A percentile compares a stretch with the other conserved stretches of the same genome.
These are phyloP conservation scores for Tachina grossa DNA, from an alignment of 2,888 invertebrate genomes.

Conservation along the genomic window DNA sequence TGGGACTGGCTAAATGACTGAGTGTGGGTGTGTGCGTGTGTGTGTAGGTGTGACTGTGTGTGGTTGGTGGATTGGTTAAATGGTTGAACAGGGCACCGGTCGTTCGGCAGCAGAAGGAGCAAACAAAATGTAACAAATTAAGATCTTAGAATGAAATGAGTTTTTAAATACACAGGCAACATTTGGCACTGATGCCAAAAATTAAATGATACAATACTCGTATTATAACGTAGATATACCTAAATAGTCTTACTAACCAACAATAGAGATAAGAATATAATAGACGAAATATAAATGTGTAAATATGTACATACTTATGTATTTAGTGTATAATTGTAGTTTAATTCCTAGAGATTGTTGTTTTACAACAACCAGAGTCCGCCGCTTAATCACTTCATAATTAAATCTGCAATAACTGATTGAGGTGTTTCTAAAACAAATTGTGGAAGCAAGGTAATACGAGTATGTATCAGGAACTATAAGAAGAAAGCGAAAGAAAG, in stretches of 20 bases:
- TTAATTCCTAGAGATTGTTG: neutral
- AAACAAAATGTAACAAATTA: constrained; percentile 62
- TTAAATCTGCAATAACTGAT: constrained; percentile 29
- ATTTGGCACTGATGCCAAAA: constrained; percentile 69
- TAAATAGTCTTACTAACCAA: constrained; percentile 1
- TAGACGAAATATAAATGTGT: neutral
- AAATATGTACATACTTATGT: neutral
- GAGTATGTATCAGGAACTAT: too few species aligned
- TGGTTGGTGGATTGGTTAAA: constrained; percentile 11
- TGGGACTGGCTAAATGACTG: neutral
- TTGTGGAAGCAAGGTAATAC: neutral
- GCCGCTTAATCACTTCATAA: neutral
- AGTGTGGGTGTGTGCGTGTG: neutral
- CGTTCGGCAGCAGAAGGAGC: neutral
- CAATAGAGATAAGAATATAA: neutral
- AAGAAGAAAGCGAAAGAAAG: too few species aligned
- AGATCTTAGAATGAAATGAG: constrained; percentile 68
- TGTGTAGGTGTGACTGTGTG: neutral
- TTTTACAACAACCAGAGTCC: neutral
- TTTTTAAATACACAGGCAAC: constrained; percentile 69
- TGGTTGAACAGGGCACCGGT: neutral
- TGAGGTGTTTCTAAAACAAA: neutral
- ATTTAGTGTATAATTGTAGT: neutral
- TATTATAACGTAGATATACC: constrained; percentile 20
- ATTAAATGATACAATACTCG: constrained; percentile 59